phyloP scores from a whole-genome alignment of 37 sponge, comb jelly and placozoan species.

The Cliona cf. orientalis region DNA sequence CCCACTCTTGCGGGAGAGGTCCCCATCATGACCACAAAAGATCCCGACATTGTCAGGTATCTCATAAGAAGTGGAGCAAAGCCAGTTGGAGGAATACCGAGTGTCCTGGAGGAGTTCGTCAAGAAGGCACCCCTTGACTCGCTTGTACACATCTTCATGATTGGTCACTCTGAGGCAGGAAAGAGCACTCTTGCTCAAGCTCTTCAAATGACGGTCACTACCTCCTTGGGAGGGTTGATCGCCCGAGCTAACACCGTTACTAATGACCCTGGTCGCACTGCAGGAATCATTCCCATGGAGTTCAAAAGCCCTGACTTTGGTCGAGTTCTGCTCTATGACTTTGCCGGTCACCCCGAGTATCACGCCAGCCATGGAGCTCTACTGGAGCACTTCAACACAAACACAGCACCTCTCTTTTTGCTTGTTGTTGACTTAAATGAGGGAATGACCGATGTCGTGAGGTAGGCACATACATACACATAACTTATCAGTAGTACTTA shows the following conservation, averaged over 20 bases:
- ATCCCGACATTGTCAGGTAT: slow-evolving; percentile 19
- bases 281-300: slow-evolving; percentile 49
- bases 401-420: slow-evolving; percentile 47
- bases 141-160: slow-evolving; percentile 25
- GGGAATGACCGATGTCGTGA: slow-evolving; percentile 7
- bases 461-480: slow-evolving; percentile 1
- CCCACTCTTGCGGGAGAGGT: neutral
- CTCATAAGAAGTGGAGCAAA: slow-evolving; percentile 49
- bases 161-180: slow-evolving; percentile 52
- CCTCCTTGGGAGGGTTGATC: neutral
- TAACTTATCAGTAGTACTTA: neutral
- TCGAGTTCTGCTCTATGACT: slow-evolving; percentile 51
- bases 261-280: slow-evolving; percentile 21
- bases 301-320: slow-evolving; percentile 53
- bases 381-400: slow-evolving; percentile 33
- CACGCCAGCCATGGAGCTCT: slow-evolving; percentile 56
- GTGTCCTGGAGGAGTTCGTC: neutral
- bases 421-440: slow-evolving; percentile 48
- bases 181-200: slow-evolving; percentile 62
- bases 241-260: neutral
- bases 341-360: slow-evolving; percentile 66
- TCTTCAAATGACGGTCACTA: slow-evolving; percentile 3
- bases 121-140: slow-evolving; percentile 16
- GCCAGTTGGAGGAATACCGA: neutral
- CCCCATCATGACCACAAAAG: slow-evolving; percentile 21